Conservation (phyloP, 2,888 invertebrate species). For the Diogma glabrata region DNA sequence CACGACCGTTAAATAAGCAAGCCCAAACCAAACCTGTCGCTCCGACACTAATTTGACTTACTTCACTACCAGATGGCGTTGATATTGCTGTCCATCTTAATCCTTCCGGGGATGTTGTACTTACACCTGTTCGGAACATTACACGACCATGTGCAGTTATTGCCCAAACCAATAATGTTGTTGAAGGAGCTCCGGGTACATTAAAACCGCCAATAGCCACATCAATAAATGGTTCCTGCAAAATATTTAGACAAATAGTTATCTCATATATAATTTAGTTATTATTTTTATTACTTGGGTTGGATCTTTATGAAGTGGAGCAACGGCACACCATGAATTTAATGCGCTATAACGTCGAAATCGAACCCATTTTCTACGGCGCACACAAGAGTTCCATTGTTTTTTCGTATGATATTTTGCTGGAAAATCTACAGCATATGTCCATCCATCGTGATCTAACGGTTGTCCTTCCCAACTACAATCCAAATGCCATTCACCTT, state of each 20-base stretch:
- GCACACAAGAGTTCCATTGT: slow-evolving; percentile 82
- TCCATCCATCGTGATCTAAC: slow-evolving; percentile 85
- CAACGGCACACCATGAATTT: slow-evolving; percentile 87
- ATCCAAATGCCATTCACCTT: slow-evolving; percentile 85
- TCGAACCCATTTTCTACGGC: slow-evolving; percentile 80
- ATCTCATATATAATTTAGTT: too few species aligned
- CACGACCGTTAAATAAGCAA: slow-evolving; percentile 69
- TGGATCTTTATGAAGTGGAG: slow-evolving; percentile 77
- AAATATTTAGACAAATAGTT: too few species aligned
- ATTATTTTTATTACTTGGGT: too few species aligned
- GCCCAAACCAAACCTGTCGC: slow-evolving; percentile 82
- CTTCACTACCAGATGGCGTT: slow-evolving; percentile 66
- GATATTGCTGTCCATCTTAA: slow-evolving; percentile 70
- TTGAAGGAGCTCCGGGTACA: slow-evolving; percentile 63
- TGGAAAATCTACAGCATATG: slow-evolving; percentile 86
- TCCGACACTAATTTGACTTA: slow-evolving; percentile 75
- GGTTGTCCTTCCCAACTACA: slow-evolving; percentile 75
- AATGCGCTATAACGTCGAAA: slow-evolving; percentile 78
- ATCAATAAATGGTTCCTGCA: slow-evolving; percentile 92
- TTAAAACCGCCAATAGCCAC: slow-evolving; percentile 76
- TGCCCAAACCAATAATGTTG: slow-evolving; percentile 79
- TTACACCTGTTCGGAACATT: slow-evolving; percentile 76
- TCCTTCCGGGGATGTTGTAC: slow-evolving; percentile 75
- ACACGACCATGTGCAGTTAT: slow-evolving; percentile 84
- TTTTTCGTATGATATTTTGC: slow-evolving; percentile 67